Base-by-base conservation (phyloP, 2,797 vertebrate species). In the Enteromius afrohamiltoni region DNA sequence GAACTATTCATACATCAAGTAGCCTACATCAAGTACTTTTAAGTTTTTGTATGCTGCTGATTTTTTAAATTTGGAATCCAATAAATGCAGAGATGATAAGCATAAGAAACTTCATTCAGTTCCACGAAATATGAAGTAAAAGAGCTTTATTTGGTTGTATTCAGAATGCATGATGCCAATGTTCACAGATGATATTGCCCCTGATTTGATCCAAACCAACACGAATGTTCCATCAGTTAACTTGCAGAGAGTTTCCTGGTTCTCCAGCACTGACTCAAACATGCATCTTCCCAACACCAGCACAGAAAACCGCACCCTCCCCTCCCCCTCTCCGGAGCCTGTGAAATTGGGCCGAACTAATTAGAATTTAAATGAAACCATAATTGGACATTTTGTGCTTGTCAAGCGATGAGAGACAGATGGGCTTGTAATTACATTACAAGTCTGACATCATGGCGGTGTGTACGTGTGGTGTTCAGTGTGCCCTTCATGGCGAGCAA, bases 321-420 rank as follows among this genome's bases (percentile, higher is more conserved):
- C 84, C 87, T 83, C 93, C 92, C 95, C 94, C 93, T 95, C 92
- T 91, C 93, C 91, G 91, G 93, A 96, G 96, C 93, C 95, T 91
- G 93, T 40, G 88, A 97, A 98, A 98, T 97, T 98, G 97, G 95
- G 96, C 96, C 95, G 96, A 96, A 96, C 97, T 98, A 98, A 99
- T 99, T 99, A 97, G 95, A 97, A 95, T 95, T 97, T 97, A 97
- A 98, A 98, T 95, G 96, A 97, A 98, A 97, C 94, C 96, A 97
- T 98, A 98, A 99, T 98, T 98, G 97, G 96, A 98, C 96, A 97
- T 98, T 98, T 98, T 98, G 95, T 94, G 96, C 96, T 98, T 97
- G 92, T 98, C 98, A 97, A 95, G 96, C 95, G 95, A 96, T 96
- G 96, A 97, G 95, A 98, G 97, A 99, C 98, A 99, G 97, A 98